Base-by-base conservation (phyloP, 1,140 invertebrate genomes). In the Triops cancriformis region DNA sequence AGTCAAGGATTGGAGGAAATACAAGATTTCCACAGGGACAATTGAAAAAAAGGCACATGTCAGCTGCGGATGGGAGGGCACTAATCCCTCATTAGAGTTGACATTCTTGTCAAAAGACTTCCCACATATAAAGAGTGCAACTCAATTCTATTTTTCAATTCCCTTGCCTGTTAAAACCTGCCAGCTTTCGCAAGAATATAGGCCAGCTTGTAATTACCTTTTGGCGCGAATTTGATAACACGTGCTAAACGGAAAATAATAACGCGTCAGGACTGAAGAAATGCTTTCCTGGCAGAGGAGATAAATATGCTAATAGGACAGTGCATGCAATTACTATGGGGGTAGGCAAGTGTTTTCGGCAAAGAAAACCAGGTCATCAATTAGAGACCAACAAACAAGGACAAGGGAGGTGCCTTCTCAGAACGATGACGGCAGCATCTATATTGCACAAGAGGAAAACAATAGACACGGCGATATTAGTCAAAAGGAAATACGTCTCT, bases 31-130 rank as follows among this genome's bases (percentile, higher is more conserved):
- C 51, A 64, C 51, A n/a, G 51, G 51, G 51, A 64, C 51, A 18
- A 64, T 23, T 64, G 51, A 23, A 64, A 64, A n/a, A 37, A 64
- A 64, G 51, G 51, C 51, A 64, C 51, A 64, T 64, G 51, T 64
- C 51, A 64, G 51, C n/a, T 64, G 51, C 51, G 51, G 51, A 64
- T 64, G 51, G 51, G 51, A 64, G 51, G 51, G 51, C 23, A 23
- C 51, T 64, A 64, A 64, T 64, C 51, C 51, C 51, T 64, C 51
- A 64, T 64, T 64, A 64, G 51, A 64, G 51, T 64, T 64, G 51
- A 64, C 51, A 64, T 64, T 64, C 51, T 64, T 64, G 51, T 64
- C 51, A 64, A 64, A 64, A 64, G 51, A n/a, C 51, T 64, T 64
- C 10, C 14, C 51, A 64, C 51, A 12, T 64, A 64, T 64, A 64